These are phyloP conservation scores for Telmatochromis sp. DNA, from an alignment of 2,113 vertebrate species.

Conservation along the genomic window DNA sequence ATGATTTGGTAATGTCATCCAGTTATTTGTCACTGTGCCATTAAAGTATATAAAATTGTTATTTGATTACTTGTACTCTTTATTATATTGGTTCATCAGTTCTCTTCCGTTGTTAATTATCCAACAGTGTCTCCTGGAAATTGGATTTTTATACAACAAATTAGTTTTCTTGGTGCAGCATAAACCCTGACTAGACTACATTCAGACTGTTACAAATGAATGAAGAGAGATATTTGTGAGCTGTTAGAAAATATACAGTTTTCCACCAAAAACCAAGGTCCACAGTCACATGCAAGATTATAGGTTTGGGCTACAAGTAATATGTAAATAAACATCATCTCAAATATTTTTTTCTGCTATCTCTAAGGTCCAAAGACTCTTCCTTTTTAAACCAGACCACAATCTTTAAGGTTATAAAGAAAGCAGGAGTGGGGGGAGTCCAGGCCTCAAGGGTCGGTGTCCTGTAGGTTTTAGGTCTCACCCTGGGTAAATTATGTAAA, in stretches of 20 bases:
- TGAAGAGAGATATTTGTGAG: neutral
- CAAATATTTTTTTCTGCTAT: neutral
- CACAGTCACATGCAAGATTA: neutral
- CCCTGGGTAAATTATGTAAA: neutral
- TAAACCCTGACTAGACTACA: neutral
- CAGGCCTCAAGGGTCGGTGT: accelerated
- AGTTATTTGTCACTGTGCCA: neutral
- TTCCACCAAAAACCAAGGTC: neutral
- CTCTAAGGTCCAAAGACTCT: neutral
- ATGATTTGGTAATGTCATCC: neutral
- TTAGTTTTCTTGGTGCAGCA: neutral
- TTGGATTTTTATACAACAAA: neutral
- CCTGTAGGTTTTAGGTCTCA: neutral
- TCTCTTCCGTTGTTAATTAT: neutral
- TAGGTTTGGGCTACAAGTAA: neutral
- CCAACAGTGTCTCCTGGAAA: neutral
- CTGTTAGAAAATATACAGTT: neutral
- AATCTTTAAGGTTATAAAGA: neutral
- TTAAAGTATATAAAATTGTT: neutral
- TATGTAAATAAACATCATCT: neutral
- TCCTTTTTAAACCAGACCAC: neutral
- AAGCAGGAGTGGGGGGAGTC: neutral
- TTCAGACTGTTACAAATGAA: neutral
- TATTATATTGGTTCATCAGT: neutral
- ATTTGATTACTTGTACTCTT: neutral